Conservation (phyloP, 2,797 vertebrate genomes). For the Alca torda region DNA sequence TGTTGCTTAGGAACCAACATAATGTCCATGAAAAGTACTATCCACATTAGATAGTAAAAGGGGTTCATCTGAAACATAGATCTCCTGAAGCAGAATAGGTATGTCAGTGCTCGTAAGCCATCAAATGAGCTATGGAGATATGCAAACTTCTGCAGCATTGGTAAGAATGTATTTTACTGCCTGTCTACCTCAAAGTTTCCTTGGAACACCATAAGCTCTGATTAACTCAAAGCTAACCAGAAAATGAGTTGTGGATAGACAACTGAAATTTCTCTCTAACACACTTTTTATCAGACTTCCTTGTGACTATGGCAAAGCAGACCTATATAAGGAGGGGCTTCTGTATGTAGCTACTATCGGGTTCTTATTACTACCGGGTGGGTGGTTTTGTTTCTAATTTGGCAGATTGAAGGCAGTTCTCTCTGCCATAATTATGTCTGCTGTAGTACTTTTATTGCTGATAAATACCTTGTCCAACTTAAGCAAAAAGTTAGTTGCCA, state of each 20-base stretch:
- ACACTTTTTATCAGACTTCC: neutral
- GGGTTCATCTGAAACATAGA: neutral
- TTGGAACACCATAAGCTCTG: neutral
- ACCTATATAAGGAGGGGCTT: neutral
- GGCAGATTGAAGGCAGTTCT: neutral
- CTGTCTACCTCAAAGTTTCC: neutral
- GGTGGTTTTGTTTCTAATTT: neutral
- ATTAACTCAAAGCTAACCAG: neutral
- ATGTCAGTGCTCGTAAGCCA: neutral
- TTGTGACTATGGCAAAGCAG: neutral
- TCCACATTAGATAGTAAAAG: neutral
- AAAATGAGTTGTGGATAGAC: neutral
- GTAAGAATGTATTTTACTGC: neutral
- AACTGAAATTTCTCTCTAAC: neutral
- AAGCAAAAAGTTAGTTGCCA: neutral
- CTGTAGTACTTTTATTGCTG: neutral
- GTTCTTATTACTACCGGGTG: accelerated
- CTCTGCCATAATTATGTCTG: neutral
- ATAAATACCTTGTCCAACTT: neutral
- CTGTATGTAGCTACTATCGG: neutral
- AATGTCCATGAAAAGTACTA: neutral
- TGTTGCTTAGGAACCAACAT: neutral
- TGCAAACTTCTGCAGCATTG: neutral
- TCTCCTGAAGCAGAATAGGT: neutral
- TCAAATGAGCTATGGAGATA: neutral